Conservation (phyloP, 2,888 invertebrate genomes). For the Chironomus riparius region DNA sequence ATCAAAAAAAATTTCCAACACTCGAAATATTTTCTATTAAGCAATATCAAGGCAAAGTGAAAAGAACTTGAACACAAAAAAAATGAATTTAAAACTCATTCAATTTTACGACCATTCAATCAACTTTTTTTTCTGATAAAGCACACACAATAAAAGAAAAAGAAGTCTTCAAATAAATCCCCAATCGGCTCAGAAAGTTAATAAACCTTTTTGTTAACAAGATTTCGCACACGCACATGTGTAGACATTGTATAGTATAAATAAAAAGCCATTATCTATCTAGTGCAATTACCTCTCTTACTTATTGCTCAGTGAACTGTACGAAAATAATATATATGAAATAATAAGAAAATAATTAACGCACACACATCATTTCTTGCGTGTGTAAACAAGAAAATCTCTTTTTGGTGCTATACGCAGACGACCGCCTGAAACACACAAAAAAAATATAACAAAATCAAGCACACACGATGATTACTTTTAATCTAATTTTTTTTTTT, state of each 20-base stretch:
- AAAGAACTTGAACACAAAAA: no score
- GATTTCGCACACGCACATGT: neutral
- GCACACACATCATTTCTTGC: neutral
- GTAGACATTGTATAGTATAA: no score
- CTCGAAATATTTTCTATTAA: no score
- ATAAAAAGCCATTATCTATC: neutral
- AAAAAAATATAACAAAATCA: neutral
- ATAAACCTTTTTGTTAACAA: no score
- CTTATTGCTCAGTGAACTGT: neutral
- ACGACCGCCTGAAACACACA: no score
- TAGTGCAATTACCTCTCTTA: constrained; percentile 6
- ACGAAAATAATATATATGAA: neutral
- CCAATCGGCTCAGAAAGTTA: no score
- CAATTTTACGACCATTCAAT: no score
- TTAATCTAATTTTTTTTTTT: constrained; percentile 16
- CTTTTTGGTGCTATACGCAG: neutral
- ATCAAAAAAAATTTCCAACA: no score
- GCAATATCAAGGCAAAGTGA: no score
- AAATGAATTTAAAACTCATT: no score
- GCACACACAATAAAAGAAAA: neutral
- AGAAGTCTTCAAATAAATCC: neutral
- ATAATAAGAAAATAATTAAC: constrained; percentile 1
- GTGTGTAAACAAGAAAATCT: neutral
- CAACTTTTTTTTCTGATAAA: neutral
- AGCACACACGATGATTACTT: neutral